These are phyloP conservation scores for Centruroides sculpturatus DNA, from an alignment of 1,140 invertebrate species.

Conservation along the genomic window DNA sequence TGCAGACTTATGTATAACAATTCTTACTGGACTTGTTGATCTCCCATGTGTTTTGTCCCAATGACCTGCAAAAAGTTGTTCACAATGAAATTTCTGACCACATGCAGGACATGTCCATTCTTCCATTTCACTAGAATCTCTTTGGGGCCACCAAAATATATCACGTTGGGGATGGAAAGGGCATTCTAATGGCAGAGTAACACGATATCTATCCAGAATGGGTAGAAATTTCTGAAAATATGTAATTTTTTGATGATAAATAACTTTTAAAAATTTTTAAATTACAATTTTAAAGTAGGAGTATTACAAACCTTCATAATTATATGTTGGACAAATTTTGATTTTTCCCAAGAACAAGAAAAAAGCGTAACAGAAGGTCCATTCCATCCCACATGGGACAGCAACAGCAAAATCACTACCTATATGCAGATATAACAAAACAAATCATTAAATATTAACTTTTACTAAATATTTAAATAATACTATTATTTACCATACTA, in stretches of 20 bases:
- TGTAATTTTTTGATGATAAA: background rate
- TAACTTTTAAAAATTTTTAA: background rate
- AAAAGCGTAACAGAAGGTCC: slow-evolving; percentile 69
- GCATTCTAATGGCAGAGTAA: slow-evolving; percentile 69
- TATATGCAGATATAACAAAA: slow-evolving; percentile 25
- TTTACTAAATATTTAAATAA: no score
- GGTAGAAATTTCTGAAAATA: slow-evolving; percentile 63
- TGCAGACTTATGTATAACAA: no score
- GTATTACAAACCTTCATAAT: slow-evolving; percentile 49
- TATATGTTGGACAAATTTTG: slow-evolving; percentile 70
- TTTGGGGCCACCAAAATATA: slow-evolving; percentile 52
- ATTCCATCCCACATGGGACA: slow-evolving; percentile 71
- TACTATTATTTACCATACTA: no score
- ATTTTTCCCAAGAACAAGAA: slow-evolving; percentile 72
- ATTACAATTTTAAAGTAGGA: background rate
- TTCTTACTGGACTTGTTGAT: no score
- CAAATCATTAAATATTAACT: no score
- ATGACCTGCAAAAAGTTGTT: slow-evolving; percentile 72
- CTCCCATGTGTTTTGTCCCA: slow-evolving; percentile 72
- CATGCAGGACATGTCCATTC: slow-evolving; percentile 81
- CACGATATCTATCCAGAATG: slow-evolving; percentile 66
- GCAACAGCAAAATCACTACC: slow-evolving; percentile 58
- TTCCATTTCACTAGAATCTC: slow-evolving; percentile 32
- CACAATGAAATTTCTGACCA: slow-evolving; percentile 80
- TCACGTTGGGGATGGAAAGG: slow-evolving; percentile 74